Conservation (phyloP, 2,113 vertebrate genomes). For the Heptranchias perlo region DNA sequence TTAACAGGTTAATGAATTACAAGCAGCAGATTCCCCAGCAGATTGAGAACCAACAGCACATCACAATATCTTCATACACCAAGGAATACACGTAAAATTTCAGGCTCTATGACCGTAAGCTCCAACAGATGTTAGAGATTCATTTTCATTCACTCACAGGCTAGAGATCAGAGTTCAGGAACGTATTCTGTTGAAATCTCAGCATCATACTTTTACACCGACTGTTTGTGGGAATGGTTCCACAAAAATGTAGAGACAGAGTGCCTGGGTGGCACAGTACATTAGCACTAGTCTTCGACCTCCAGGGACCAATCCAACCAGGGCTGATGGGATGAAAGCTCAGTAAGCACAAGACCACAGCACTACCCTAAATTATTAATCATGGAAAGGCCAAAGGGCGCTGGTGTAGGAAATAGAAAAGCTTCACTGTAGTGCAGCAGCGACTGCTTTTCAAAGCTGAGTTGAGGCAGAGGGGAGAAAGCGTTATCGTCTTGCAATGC, state of each 20-base stretch:
- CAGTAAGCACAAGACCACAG: neutral
- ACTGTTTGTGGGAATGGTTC: neutral
- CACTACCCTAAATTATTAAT: conserved; percentile 23
- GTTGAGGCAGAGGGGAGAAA: neutral
- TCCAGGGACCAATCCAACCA: neutral
- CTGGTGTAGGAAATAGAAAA: neutral
- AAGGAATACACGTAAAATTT: neutral
- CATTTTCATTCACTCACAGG: neutral
- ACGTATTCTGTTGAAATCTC: neutral
- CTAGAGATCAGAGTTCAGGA: neutral
- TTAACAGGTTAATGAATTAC: neutral
- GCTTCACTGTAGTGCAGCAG: neutral
- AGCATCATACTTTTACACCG: neutral
- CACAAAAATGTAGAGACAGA: neutral
- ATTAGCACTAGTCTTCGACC: neutral
- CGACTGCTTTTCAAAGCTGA: neutral
- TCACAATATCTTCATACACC: neutral
- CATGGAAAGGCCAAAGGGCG: neutral
- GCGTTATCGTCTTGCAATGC: neutral
- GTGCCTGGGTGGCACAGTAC: neutral
- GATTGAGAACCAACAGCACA: neutral
- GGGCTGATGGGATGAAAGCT: neutral
- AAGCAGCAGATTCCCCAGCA: neutral
- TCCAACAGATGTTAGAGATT: neutral
- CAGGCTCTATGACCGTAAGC: neutral